A percentile compares a stretch with the other conserved stretches of the same genome.
Evolutionary conservation across 2,113 vertebrate species (phyloP).

Genomic region (Neogale vison): DNA sequence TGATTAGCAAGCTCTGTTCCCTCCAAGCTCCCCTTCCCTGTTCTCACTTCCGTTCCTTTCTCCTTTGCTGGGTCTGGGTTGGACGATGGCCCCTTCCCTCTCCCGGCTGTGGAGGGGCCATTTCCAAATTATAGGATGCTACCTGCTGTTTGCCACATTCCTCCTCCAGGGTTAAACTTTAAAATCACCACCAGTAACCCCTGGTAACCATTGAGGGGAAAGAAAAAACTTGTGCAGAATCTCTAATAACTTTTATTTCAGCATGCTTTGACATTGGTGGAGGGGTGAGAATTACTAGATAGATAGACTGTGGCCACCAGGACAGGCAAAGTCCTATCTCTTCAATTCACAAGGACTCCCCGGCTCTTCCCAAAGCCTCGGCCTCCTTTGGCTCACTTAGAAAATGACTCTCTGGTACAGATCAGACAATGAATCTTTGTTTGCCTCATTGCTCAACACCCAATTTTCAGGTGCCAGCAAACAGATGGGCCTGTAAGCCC

Average conservation of each 20-base stretch:
- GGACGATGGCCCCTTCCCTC: neutral
- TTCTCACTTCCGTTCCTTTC: neutral
- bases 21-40: neutral
- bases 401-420: neutral
- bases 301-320: neutral
- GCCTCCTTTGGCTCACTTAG: neutral
- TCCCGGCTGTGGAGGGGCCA: neutral
- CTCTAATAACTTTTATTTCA: neutral
- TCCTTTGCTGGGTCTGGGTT: neutral
- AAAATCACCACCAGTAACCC: neutral
- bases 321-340: neutral
- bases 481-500: neutral
- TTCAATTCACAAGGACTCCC: neutral
- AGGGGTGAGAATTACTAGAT: neutral
- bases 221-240: neutral
- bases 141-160: neutral
- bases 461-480: neutral
- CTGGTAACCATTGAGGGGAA: neutral
- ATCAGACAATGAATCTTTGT: neutral
- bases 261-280: neutral
- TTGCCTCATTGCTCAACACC: neutral
- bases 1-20: neutral
- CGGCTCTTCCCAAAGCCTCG: neutral
- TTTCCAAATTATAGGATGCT: neutral
- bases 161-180: neutral